Conservation (phyloP, 2,797 vertebrate species). For the Chromobotia macracanthus region DNA sequence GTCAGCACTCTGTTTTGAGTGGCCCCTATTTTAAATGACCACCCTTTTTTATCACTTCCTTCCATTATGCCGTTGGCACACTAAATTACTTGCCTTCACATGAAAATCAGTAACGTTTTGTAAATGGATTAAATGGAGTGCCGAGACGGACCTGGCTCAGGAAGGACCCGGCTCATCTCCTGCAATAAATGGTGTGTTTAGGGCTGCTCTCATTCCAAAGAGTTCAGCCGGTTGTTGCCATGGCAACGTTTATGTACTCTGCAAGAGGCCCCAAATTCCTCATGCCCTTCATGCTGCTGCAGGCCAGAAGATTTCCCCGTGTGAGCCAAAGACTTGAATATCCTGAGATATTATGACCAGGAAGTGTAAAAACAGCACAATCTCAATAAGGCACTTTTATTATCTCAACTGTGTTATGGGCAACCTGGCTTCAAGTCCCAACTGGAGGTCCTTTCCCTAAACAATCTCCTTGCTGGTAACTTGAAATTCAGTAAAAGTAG, state of each 20-base stretch:
- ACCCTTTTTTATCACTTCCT: conserved; percentile 36
- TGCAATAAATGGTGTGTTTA: not conserved
- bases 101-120: not conserved
- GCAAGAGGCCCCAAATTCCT: conserved; percentile 52
- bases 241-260: not conserved
- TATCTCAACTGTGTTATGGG: no score
- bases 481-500: no score
- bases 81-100: not conserved
- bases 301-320: conserved; percentile 21
- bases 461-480: no score
- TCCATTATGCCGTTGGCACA: not conserved
- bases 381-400: not conserved
- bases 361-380: not conserved
- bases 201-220: not conserved
- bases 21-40: not conserved
- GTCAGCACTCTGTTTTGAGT: not conserved
- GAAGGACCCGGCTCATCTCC: not conserved
- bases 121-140: not conserved
- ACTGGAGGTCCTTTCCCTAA: not conserved
- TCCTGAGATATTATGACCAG: not conserved
- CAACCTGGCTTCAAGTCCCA: no score
- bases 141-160: not conserved
- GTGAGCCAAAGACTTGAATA: conserved; percentile 22
- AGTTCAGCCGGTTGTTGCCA: not conserved
- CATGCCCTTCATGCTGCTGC: conserved; percentile 16